These are phyloP conservation scores for Noctua pronuba DNA, from an alignment of 2,888 invertebrate genomes.

Conservation along the genomic window DNA sequence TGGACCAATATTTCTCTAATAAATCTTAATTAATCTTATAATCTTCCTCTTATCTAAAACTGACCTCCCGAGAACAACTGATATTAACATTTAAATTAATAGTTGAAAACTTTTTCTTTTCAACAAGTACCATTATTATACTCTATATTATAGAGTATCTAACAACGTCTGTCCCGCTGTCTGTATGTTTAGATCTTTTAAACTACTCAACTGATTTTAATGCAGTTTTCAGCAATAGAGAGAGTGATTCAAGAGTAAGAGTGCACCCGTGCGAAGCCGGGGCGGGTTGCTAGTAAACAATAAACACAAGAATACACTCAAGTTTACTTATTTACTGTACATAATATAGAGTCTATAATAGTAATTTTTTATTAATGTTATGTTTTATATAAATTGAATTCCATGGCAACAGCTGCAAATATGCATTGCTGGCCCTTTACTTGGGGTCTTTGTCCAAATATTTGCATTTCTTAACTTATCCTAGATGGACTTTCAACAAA, in stretches of 20 bases:
- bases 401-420: background rate
- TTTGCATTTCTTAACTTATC: background rate
- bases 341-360: background rate
- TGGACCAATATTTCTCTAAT: background rate
- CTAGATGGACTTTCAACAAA: background rate
- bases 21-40: no score
- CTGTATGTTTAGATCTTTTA: no score
- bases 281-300: no score
- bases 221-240: no score
- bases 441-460: conserved; percentile 13
- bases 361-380: background rate
- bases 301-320: no score
- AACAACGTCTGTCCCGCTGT: no score
- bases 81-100: background rate
- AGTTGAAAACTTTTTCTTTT: background rate
- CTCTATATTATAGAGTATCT: no score
- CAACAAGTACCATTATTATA: background rate
- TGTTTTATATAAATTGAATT: background rate
- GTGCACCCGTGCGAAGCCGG: no score
- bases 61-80: background rate
- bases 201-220: no score
- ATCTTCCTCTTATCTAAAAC: background rate
- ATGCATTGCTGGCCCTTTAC: background rate
- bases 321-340: no score
- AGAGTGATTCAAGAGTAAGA: no score